Evolutionary conservation across 23 tunicate genomes (phyloP), one percentile per base, ranked within the genome.

Genomic region (Aplidium turbinatum): DNA sequence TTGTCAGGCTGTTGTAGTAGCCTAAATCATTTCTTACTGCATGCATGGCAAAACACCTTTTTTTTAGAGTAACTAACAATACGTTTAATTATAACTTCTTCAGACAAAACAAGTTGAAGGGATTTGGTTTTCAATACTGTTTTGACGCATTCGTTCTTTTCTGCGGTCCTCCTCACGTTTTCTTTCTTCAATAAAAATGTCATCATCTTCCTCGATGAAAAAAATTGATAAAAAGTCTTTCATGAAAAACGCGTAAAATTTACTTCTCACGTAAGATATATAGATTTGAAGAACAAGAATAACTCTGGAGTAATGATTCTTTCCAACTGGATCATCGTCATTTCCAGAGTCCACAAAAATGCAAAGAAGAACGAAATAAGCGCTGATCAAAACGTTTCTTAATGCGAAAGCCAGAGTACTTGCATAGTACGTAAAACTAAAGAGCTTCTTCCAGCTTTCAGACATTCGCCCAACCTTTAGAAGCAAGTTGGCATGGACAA

Each of bases 191-290:
- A n/a, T n/a, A n/a, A n/a, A n/a, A n/a, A n/a, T n/a, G n/a, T n/a
- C n/a, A 57, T 57, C 31, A 34, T 58, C 80, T 1, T 57, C 80
- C 27, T 75, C 80, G 35, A 25, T n/a, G n/a, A 75, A 35, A 38
- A 75, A 75, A 18, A 24, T 33, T 5, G 80, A 75, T 23, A 75
- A 39, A 21, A 75, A 57, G 40, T 26, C 56, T n/a, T 75, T 52
- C 80, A 75, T 75, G 54, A 75, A 75, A 31, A 57, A 57, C 22
- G 68, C 80, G 54, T 75, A 75, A 28, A 75, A 75, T 35, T 39
- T 57, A 23, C 80, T 68, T 24, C 80, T 22, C 0, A 75, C 57
- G 34, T 57, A 35, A 5, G 80, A 52, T 20, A 75, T 21, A 54
- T 75, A 75, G 46, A 75, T 58, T 53, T 75, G 80, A 0, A 75